A percentile compares a stretch with the other conserved stretches of the same genome.
These are phyloP conservation scores for Ceratotherium simum DNA, from an alignment of 2,113 vertebrate genomes.

Conservation along the genomic window DNA sequence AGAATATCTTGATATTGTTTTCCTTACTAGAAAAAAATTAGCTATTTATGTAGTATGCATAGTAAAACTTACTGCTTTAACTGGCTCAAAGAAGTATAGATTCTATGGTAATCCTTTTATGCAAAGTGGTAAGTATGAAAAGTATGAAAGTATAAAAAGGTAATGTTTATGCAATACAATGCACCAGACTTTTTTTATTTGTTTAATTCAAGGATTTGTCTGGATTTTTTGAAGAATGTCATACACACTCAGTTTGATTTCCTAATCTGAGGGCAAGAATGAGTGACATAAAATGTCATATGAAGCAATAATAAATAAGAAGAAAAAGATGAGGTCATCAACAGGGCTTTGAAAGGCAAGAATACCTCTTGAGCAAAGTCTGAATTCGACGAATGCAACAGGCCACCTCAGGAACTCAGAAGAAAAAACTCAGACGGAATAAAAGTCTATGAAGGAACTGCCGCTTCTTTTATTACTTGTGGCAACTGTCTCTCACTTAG, in stretches of 20 bases:
- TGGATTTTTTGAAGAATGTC: not conserved
- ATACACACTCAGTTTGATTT: not conserved
- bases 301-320: not conserved
- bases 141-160: no score
- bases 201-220: not conserved
- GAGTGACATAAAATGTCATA: not conserved
- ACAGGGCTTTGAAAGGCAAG: not conserved
- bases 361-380: not conserved
- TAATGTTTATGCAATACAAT: not conserved
- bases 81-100: not conserved
- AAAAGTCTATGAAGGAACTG: not conserved
- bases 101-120: not conserved
- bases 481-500: not conserved
- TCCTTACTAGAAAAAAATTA: not conserved
- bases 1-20: not conserved
- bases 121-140: not conserved
- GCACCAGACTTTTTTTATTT: not conserved
- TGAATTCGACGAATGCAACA: not conserved
- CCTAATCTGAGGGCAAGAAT: not conserved
- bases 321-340: not conserved
- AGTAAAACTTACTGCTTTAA: not conserved
- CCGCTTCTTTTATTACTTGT: not conserved
- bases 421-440: not conserved
- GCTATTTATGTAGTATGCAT: not conserved
- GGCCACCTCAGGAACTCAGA: not conserved